Evolutionary conservation across 2,113 vertebrate genomes (phyloP), one percentile per base, ranked within the genome.

Genomic region (Ranitomeya variabilis): DNA sequence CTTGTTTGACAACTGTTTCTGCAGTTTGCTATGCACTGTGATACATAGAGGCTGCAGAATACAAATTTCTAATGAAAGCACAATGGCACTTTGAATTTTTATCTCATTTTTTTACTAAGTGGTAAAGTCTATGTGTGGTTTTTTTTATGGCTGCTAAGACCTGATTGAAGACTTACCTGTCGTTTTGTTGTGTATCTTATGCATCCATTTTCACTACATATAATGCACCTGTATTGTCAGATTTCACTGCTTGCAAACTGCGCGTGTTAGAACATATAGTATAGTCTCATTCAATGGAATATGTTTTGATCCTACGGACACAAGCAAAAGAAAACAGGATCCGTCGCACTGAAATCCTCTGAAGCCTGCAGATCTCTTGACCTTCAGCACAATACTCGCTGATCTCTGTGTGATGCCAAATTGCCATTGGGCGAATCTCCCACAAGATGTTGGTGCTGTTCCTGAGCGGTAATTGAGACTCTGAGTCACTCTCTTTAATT

Each of bases 391-490:
- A 59, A 82, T 82, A 81, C 54, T 16, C 23, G 21, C 57, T 83
- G 87, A 88, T 88, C 87, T 64, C 54, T 45, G 67, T 62, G 19
- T 71, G 80, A 81, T 77, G 87, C 87, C 80, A 88, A 88, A 88
- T 88, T 88, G 85, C 80, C 87, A 88, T 52, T 76, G 69, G 67
- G 71, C 45, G 87, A 88, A 74, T 88, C 79, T 88, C 64, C 80
- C n/a, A 16, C 69, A 76, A 60, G 87, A 88, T n/a, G 80, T 60
- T 83, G 87, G 66, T 83, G 54, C 80, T 76, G 80, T 83, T 83
- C 67, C 55, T 88, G 87, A 74, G 59, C 80, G 45, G 87, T 88
- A 88, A 88, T 88, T 88, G 87, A 88, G 87, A 73, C 87, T 82
- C 18, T 83, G 87, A 88, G 79, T 88, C 79, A 88, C 80, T 83